phyloP scores from a whole-genome alignment of 2,888 invertebrate species.

The Lordiphosa andalusiaca region DNA sequence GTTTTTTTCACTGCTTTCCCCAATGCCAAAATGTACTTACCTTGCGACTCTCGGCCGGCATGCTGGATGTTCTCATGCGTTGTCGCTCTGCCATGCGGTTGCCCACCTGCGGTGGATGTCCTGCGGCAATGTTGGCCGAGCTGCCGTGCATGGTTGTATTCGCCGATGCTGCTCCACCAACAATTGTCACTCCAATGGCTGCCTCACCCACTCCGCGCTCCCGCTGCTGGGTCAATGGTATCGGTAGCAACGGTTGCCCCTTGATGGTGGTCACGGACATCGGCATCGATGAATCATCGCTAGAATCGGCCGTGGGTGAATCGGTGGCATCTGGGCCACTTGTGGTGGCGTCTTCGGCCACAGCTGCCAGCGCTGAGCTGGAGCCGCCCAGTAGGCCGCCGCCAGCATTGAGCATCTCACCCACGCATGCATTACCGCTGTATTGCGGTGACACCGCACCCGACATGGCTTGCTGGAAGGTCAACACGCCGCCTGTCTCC shows the following conservation, averaged over 20 bases:
- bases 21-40: conserved; percentile 53
- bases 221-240: conserved; percentile 33
- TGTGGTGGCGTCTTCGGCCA: conserved; percentile 56
- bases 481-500: conserved; percentile 66
- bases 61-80: conserved; percentile 79
- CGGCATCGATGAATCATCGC: conserved; percentile 16
- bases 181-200: neutral
- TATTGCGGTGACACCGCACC: conserved; percentile 79
- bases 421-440: conserved; percentile 13
- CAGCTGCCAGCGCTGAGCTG: conserved; percentile 44
- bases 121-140: neutral
- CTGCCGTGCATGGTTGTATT: neutral
- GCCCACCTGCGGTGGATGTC: conserved; percentile 25
- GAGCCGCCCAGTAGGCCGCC: conserved; percentile 40
- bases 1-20: too few relatives aligned
- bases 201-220: conserved; percentile 41
- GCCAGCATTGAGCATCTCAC: conserved; percentile 7
- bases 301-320: conserved; percentile 40
- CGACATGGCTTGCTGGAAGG: conserved; percentile 79
- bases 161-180: neutral
- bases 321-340: conserved; percentile 44
- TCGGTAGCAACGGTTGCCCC: conserved; percentile 25
- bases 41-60: conserved; percentile 80
- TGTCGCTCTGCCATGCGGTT: conserved; percentile 68
- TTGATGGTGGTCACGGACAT: conserved; percentile 12